These are phyloP conservation scores for Rachycentron canadum DNA, from an alignment of 2,797 vertebrate species.

Conservation along the genomic window DNA sequence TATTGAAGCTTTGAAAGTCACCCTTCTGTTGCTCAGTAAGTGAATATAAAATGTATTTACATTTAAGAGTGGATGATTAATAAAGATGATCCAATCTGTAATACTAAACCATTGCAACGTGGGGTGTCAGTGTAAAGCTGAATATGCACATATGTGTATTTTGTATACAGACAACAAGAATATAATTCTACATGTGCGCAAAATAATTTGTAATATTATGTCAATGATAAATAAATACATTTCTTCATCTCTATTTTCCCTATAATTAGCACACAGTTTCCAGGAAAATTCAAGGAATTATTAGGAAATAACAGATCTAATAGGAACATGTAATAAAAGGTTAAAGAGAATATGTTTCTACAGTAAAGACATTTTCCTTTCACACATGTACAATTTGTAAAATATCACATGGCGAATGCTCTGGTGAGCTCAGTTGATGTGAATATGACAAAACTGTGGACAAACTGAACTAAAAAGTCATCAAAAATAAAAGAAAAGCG, in stretches of 20 bases:
- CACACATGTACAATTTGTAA: not conserved
- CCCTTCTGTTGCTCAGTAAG: not conserved
- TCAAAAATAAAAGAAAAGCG: conserved; percentile 6
- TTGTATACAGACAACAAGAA: not conserved
- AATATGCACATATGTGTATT: too few species aligned
- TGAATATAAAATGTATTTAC: conserved; percentile 23
- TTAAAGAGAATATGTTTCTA: too few species aligned
- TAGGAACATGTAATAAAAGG: too few species aligned
- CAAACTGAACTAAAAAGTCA: not conserved
- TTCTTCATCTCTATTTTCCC: too few species aligned
- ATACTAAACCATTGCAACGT: not conserved
- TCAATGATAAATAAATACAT: not conserved
- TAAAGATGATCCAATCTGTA: not conserved
- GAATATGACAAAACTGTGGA: not conserved
- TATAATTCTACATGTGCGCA: not conserved
- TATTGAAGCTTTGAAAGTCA: not conserved
- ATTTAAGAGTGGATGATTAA: conserved; percentile 15
- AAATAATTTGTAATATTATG: not conserved
- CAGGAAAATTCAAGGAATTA: too few species aligned
- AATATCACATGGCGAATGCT: not conserved
- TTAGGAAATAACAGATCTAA: too few species aligned
- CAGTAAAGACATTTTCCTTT: too few species aligned
- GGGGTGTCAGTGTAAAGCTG: not conserved
- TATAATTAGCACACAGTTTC: too few species aligned
- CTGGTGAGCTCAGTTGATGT: not conserved